Evolutionary conservation across 2,888 invertebrate species (phyloP).

Genomic region (Drosophila cognata): DNA sequence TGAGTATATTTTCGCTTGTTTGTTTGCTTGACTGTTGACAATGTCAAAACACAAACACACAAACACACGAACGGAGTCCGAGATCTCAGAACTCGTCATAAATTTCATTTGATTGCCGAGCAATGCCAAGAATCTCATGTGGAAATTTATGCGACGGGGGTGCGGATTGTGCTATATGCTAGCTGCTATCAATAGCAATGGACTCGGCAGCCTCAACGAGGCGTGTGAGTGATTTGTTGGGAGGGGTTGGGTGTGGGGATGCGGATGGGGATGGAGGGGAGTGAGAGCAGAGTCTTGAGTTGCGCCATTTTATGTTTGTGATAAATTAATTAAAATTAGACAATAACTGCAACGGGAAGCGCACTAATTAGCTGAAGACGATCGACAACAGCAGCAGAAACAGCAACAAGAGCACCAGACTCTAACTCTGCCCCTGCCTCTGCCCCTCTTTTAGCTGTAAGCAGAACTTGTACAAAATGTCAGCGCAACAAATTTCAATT

Average conservation of each 20-base stretch:
- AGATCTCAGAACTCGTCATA: constrained; percentile 59
- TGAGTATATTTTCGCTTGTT: constrained; percentile 40
- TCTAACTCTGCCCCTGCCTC: neutral
- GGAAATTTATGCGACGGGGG: constrained; percentile 69
- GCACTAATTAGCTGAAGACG: constrained; percentile 73
- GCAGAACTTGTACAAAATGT: constrained; percentile 75
- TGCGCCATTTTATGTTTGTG: constrained; percentile 78
- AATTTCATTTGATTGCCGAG: constrained; percentile 75
- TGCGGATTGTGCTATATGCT: constrained; percentile 20
- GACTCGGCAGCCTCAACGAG: constrained; percentile 63
- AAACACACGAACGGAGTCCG: constrained; percentile 43
- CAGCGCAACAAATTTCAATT: constrained; percentile 82
- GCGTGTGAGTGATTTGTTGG: constrained; percentile 73
- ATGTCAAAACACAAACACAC: constrained; percentile 76
- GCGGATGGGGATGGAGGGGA: neutral
- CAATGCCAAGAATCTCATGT: constrained; percentile 68
- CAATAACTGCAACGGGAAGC: constrained; percentile 76
- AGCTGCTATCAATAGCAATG: constrained; percentile 46
- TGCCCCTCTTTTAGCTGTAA: constrained; percentile 43
- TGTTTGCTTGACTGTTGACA: constrained; percentile 67
- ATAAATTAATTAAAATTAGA: constrained; percentile 79
- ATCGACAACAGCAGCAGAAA: constrained; percentile 55
- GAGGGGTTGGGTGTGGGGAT: constrained; percentile 15
- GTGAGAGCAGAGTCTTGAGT: constrained; percentile 38
- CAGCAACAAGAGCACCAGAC: constrained; percentile 5